Conservation (phyloP, 2,113 vertebrate species). For the Misgurnus mizolepis region DNA sequence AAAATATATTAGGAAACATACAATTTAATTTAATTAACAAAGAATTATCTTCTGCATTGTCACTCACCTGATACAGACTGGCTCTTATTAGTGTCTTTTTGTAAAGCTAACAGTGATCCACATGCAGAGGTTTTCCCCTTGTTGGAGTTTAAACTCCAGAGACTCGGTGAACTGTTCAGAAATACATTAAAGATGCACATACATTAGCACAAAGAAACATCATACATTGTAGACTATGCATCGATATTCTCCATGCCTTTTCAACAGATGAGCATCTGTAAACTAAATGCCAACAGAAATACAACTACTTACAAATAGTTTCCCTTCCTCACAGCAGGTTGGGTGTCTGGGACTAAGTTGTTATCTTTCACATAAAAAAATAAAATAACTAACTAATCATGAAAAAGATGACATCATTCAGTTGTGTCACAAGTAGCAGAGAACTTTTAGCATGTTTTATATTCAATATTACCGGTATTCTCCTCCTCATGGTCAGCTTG, state of each 20-base stretch:
- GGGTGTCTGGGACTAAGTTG: conserved; percentile 76
- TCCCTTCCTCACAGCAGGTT: conserved; percentile 62
- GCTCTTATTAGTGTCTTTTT: conserved; percentile 45
- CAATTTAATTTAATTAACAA: not conserved
- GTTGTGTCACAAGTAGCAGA: not conserved
- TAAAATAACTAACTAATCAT: conserved; percentile 39
- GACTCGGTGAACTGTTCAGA: conserved; percentile 50
- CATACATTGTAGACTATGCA: not conserved
- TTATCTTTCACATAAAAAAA: conserved; percentile 72
- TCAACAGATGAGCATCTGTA: not conserved
- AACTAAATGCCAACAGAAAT: not conserved
- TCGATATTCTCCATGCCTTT: no score
- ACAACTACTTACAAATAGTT: conserved; percentile 76
- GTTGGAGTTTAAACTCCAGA: conserved; percentile 25
- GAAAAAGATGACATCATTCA: not conserved
- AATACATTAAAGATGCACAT: not conserved
- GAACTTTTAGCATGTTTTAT: not conserved
- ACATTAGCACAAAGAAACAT: not conserved
- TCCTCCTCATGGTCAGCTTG: conserved; percentile 51
- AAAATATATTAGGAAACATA: not conserved
- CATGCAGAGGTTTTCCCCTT: conserved; percentile 65
- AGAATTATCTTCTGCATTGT: not conserved
- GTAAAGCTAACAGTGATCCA: conserved; percentile 63
- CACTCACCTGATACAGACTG: conserved; percentile 60
- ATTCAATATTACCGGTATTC: conserved; percentile 60